Base-by-base conservation (phyloP, 1,140 invertebrate genomes). In the Pemphigus obesinymphae region DNA sequence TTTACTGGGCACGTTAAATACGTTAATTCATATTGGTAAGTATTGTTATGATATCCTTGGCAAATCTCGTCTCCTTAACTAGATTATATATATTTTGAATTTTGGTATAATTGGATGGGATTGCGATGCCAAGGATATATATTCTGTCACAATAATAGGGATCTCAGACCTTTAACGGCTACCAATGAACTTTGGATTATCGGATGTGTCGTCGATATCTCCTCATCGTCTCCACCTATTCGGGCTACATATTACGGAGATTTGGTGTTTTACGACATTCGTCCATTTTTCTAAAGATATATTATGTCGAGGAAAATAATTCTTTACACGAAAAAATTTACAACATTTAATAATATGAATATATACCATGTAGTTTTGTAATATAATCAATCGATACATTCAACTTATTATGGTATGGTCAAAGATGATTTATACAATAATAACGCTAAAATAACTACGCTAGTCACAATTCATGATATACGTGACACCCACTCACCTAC, bases 391-490 rank as follows among this genome's bases (percentile, higher is more conserved):
- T 50, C 10, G 10, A 11, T 45, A 11, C 43, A 13, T n/a, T 45
- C 10, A 11, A 7, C 4, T 11, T 45, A 4, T 11, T 7, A 45
- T 45, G 43, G 10, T 11, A 45, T 45, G 13, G 13, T 70, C 31
- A 70, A 43, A 26, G 10, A 70, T 70, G 66, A 70, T 70, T 70
- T 70, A 70, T 23, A 70, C 37, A 70, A 23, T 43, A n/a, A n/a
- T n/a, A n/a, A n/a, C 7, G 10, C n/a, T 23, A 31, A 43, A 70
- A 40, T 15, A 70, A 70, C 13, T 26, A n/a, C 23, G 7, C 34
- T 26, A 70, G 11, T 20, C 23, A 70, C 23, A 70, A 45, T 45
- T 70, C n/a, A 70, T 70, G n/a, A n/a, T n/a, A n/a, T 70, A 29
- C n/a, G 40, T 26, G 31, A 70, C 23, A 70, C 23, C 23, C 40